Evolutionary conservation across 2,113 vertebrate genomes (phyloP), one percentile per base, ranked within the genome.

Genomic region (Fukomys damarensis): DNA sequence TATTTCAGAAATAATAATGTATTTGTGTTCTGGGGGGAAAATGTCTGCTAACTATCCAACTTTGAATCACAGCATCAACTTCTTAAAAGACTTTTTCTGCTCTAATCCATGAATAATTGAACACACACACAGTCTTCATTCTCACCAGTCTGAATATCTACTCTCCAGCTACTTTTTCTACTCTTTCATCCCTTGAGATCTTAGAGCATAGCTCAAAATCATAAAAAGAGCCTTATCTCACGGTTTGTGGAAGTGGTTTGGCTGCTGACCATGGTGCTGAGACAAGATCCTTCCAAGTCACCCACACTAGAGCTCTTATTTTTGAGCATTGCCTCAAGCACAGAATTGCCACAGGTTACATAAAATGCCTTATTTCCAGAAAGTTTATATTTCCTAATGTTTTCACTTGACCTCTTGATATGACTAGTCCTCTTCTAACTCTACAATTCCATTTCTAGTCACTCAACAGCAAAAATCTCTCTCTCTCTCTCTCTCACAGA

Each of bases 1-100:
- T 76, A 41, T 49, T 95, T 91, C 65, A 77, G 89, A 94, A 95
- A 97, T 82, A 89, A 97, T 65, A 58, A 63, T 76, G 32, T 58
- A 83, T 94, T 86, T 61, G 49, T 68, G 22, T 56, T 91, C n/a
- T 28, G 38, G 16, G 46, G 2, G 20, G 43, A 46, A 38, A 80
- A 79, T 63, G 85, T 28, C 76, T 87, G 38, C 30, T 58, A 65
- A 72, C 61, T 38, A 84, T 49, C 5, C 74, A 83, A 80, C 26
- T 94, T 91, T 72, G 38, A 91, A 96, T 85, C 56, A 63, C 32
- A 41, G 63, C 81, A 58, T 90, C 58, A 63, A 16, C 46, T 88
- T 72, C 59, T 83, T 61, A 26, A 59, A 56, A 70, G 13, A 61
- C 56, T 26, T 58, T 46, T 80, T 93, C 52, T 76, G 12, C 52